phyloP scores from a whole-genome alignment of 2,797 vertebrate species.

The Microctenopoma steveboyesi region DNA sequence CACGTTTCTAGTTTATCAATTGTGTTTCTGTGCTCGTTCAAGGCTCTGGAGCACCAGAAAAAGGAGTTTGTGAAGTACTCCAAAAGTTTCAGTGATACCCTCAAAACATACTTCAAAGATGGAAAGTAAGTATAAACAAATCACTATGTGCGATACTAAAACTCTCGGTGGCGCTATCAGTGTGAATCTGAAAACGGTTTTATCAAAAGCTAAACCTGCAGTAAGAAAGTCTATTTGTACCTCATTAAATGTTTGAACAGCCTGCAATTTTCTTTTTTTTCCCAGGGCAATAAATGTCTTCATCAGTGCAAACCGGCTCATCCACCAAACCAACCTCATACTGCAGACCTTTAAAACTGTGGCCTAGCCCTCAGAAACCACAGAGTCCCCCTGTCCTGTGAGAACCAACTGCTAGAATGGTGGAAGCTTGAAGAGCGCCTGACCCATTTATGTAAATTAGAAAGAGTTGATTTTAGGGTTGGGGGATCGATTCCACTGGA shows the following conservation, averaged over 20 bases:
- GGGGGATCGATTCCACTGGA: slow-evolving; percentile 69
- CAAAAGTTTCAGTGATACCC: slow-evolving; percentile 99
- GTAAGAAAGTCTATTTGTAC: neutral
- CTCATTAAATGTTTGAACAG: neutral
- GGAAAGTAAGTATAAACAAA: slow-evolving; percentile 90
- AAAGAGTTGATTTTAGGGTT: slow-evolving; percentile 86
- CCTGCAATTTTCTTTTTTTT: slow-evolving; percentile 37
- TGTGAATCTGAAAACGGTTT: too few species aligned
- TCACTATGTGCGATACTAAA: neutral
- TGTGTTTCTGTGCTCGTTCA: slow-evolving; percentile 1
- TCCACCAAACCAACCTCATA: slow-evolving; percentile 99
- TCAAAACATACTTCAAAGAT: slow-evolving; percentile 99
- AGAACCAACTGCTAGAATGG: slow-evolving; percentile 54
- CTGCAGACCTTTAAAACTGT: slow-evolving; percentile 99
- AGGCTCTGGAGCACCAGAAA: slow-evolving; percentile 99
- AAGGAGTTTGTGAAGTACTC: slow-evolving; percentile 99
- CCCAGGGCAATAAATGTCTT: slow-evolving; percentile 98
- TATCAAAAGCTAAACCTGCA: neutral
- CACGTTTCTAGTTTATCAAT: neutral
- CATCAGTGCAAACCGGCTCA: slow-evolving; percentile 98
- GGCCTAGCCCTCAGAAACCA: slow-evolving; percentile 85
- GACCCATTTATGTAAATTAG: slow-evolving; percentile 97
- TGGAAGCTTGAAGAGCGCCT: slow-evolving; percentile 75
- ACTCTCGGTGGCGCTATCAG: neutral
- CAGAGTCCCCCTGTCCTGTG: slow-evolving; percentile 19